phyloP scores from a whole-genome alignment of 2,888 invertebrate species.

The Sesia bembeciformis region DNA sequence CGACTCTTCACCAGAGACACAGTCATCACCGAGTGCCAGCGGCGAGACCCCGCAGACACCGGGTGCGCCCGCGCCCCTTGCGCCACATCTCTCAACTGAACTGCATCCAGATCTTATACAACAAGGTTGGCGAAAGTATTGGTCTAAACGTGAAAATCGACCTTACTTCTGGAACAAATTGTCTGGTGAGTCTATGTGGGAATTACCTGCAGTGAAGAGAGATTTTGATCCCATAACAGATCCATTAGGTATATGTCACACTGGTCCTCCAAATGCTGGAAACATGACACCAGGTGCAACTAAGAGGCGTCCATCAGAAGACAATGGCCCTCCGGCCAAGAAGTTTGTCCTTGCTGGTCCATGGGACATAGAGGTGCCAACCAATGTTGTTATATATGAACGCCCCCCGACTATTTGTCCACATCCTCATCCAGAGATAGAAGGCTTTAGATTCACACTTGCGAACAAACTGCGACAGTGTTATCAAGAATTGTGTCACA shows the following conservation, averaged over 20 bases:
- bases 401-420: constrained; percentile 87
- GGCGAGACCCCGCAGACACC: constrained; percentile 74
- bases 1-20: constrained; percentile 61
- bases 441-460: constrained; percentile 87
- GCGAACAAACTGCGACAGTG: constrained; percentile 90
- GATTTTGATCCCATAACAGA: constrained; percentile 94
- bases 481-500: constrained; percentile 95
- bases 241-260: constrained; percentile 86
- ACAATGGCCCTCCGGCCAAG: constrained; percentile 85
- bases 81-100: constrained; percentile 60
- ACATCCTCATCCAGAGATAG: constrained; percentile 96
- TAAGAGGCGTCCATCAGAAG: constrained; percentile 87
- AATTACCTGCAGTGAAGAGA: constrained; percentile 88
- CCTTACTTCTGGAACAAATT: constrained; percentile 98
- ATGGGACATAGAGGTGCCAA: constrained; percentile 95
- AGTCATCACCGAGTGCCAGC: constrained; percentile 57
- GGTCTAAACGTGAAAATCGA: constrained; percentile 95
- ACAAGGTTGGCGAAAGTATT: constrained; percentile 97
- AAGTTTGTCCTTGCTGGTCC: constrained; percentile 92
- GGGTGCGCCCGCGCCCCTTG: constrained; percentile 71
- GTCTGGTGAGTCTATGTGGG: constrained; percentile 98
- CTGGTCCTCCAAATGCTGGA: constrained; percentile 54
- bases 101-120: constrained; percentile 74
- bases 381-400: constrained; percentile 93
- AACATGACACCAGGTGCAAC: constrained; percentile 73